phyloP scores from a whole-genome alignment of 2,113 vertebrate species.

The Mionectes macconnelli region DNA sequence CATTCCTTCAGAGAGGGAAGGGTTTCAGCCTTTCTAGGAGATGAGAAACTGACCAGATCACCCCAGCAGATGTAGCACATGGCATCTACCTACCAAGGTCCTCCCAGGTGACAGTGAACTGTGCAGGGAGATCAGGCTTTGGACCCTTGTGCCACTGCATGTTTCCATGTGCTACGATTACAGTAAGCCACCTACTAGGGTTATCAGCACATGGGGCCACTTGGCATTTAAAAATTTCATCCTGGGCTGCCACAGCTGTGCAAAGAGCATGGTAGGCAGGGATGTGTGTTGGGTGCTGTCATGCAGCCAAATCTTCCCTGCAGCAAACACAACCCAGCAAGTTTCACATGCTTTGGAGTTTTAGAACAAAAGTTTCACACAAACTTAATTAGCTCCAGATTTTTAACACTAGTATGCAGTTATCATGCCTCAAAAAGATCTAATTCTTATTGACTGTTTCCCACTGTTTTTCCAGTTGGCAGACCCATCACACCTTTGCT shows the following conservation, averaged over 20 bases:
- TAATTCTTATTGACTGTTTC: not conserved
- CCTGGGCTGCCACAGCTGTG: not conserved
- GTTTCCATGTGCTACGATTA: fast-evolving
- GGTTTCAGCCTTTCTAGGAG: not conserved
- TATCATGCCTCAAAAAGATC: not conserved
- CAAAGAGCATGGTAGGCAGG: not conserved
- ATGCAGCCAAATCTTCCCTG: not conserved
- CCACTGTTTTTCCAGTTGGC: not conserved
- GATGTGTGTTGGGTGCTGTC: not conserved
- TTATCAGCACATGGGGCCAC: not conserved
- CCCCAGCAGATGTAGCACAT: not conserved
- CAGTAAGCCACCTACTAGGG: not conserved
- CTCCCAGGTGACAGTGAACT: not conserved
- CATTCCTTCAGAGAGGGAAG: not conserved
- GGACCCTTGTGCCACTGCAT: not conserved
- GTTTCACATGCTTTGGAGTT: conserved; percentile 30
- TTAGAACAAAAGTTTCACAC: conserved; percentile 39
- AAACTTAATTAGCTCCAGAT: conserved; percentile 18
- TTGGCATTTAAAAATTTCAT: not conserved
- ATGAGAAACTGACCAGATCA: not conserved
- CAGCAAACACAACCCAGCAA: not conserved
- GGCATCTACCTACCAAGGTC: not conserved
- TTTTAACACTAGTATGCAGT: conserved; percentile 13
- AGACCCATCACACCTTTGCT: not conserved
- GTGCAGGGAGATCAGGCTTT: not conserved